Conservation (phyloP, 2,888 invertebrate species). For the Megamerina dolium region DNA sequence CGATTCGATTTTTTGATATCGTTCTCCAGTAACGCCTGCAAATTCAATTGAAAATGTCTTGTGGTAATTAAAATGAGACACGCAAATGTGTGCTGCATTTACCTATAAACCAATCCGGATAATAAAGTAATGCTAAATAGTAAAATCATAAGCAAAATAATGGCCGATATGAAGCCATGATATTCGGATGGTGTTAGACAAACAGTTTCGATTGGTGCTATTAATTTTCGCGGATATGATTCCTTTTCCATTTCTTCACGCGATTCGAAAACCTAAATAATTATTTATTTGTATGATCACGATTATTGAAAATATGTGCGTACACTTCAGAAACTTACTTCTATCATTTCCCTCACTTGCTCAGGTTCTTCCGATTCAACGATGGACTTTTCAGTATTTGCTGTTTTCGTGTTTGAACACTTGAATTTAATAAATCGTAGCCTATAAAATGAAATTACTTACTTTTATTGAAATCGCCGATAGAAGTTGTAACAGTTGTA, state of each 20-base stretch:
- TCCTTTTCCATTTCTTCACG: conserved; percentile 65
- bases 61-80: too few species aligned
- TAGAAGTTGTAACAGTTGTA: conserved; percentile 33
- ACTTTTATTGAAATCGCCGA: conserved; percentile 34
- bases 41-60: not conserved
- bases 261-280: conserved; percentile 70
- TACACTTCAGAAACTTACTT: conserved; percentile 52
- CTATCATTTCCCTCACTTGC: conserved; percentile 83
- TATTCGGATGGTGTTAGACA: conserved; percentile 80
- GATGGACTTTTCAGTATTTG: conserved; percentile 20
- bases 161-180: conserved; percentile 73
- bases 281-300: not conserved
- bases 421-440: not conserved
- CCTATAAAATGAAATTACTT: not conserved
- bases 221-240: conserved; percentile 56
- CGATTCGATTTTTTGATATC: conserved; percentile 62
- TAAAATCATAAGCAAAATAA: conserved; percentile 68
- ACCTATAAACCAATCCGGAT: conserved; percentile 73
- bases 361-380: conserved; percentile 54
- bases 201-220: conserved; percentile 63
- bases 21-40: conserved; percentile 70
- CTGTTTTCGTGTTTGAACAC: not conserved
- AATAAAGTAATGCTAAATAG: conserved; percentile 67
- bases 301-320: not conserved
- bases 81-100: conserved; percentile 19